These are phyloP conservation scores for Eustalomyia histrio DNA, from an alignment of 2,888 invertebrate genomes.

Conservation along the genomic window DNA sequence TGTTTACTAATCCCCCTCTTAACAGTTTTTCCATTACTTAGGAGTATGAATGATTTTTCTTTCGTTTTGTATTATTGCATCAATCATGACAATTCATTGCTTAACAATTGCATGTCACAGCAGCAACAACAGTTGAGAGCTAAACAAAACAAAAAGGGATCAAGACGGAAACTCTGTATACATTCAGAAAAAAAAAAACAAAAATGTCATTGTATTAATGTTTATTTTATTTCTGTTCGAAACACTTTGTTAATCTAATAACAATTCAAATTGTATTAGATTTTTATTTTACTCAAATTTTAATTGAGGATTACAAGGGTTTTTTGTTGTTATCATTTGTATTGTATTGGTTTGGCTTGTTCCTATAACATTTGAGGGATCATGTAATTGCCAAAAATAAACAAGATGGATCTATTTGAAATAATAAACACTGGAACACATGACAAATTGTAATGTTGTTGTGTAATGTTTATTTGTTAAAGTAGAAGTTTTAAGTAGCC, in stretches of 20 bases:
- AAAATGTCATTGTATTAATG: constrained; percentile 44
- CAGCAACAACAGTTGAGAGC: neutral
- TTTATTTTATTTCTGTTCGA: constrained; percentile 33
- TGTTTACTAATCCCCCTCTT: constrained; percentile 71
- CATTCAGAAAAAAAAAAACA: constrained; percentile 1
- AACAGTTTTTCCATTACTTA: neutral
- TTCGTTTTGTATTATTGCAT: constrained; percentile 49
- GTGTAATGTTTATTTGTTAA: constrained; percentile 13
- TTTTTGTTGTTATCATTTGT: constrained; percentile 32
- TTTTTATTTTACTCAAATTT: constrained; percentile 69
- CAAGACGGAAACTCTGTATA: constrained; percentile 45
- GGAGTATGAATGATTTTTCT: constrained; percentile 46
- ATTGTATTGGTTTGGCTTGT: constrained; percentile 4
- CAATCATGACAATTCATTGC: constrained; percentile 62
- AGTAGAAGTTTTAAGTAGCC: neutral
- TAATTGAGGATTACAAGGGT: constrained; percentile 76
- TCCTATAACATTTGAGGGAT: constrained; percentile 12
- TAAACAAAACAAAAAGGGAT: constrained; percentile 20
- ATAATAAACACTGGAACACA: constrained; percentile 3
- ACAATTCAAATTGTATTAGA: constrained; percentile 74
- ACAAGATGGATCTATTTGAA: constrained; percentile 30
- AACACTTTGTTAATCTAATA: constrained; percentile 54
- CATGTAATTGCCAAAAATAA: constrained; percentile 51
- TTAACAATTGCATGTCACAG: constrained; percentile 59
- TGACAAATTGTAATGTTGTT: constrained; percentile 28